Evolutionary conservation across 2,113 vertebrate species (phyloP), one percentile per base, ranked within the genome.

Genomic region (Chamaetylas fuelleborni): DNA sequence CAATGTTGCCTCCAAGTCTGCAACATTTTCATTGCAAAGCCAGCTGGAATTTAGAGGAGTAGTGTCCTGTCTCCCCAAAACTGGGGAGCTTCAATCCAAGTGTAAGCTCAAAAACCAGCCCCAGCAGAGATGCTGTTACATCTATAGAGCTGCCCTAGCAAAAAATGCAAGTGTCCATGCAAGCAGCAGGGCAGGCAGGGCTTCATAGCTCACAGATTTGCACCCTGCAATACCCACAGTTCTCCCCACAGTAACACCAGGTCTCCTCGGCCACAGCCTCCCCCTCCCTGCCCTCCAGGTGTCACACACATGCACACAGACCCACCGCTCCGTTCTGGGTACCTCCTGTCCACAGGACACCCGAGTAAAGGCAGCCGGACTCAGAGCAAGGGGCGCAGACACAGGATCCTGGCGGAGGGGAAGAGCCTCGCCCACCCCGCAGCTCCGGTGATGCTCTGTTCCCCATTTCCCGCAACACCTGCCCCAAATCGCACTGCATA

Each of bases 281-380:
- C 29, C 12, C 12, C 14, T 70, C 4, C 31, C 23, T 3, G 0
- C 23, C 34, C 29, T 24, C 33, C 65, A 19, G 84, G 42, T 48
- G 42, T 43, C 45, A 53, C 58, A 36, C 8, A 7, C 33, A 4
- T 4, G 12, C 54, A 24, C 65, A 23, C 34, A 58, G 66, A 66
- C 48, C 31, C 72, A 22, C 45, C 0, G 1, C 64, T 81, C 0
- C 0, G 45, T 38, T 20, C 71, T 28, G 19, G 3, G 38, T 25
- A 9, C 64, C 92, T 89, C 11, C 15, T 40, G 38, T 42, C 51
- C 38, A 0, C 60, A 25, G 69, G 54, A 61, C 34, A 43, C 20
- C 33, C 29, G 34, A 54, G 61, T 12, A 12, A 66, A 77, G 45
- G 29, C 29, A 70, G 50, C 23, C 0, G 2, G 57, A 23, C 56